Evolutionary conservation across 1,140 invertebrate species (phyloP).

Genomic region (Microplitis mediator): DNA sequence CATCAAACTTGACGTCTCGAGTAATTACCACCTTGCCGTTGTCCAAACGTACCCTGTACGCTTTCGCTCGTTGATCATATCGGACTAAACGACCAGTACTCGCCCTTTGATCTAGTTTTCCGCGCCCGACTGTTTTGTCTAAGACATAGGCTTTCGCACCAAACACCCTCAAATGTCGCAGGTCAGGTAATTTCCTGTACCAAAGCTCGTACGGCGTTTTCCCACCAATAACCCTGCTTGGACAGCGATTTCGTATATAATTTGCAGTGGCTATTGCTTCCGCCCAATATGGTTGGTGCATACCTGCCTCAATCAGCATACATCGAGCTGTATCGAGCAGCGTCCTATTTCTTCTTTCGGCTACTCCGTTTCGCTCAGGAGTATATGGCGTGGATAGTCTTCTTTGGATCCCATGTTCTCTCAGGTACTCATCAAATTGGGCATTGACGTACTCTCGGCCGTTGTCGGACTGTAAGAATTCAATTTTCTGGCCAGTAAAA

Average conservation of each 20-base stretch:
- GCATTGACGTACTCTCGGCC: constrained; percentile 52
- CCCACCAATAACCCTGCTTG: not conserved
- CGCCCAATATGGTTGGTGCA: not conserved
- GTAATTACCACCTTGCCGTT: too few species aligned
- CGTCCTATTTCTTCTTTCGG: constrained; percentile 41
- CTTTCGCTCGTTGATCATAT: too few species aligned
- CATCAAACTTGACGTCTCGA: too few species aligned
- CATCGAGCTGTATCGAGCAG: constrained; percentile 26
- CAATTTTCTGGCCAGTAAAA: constrained; percentile 42
- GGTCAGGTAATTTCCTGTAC: too few species aligned
- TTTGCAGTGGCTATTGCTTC: not conserved
- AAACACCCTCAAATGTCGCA: too few species aligned
- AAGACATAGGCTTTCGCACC: too few species aligned
- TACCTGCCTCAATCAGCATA: not conserved
- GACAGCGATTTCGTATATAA: not conserved
- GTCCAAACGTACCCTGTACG: too few species aligned
- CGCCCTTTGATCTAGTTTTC: too few species aligned
- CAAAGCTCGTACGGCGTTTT: not conserved
- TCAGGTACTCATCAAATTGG: constrained; percentile 36
- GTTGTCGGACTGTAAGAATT: constrained; percentile 52
- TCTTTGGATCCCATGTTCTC: constrained; percentile 23
- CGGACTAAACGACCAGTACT: too few species aligned
- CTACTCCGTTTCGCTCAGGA: constrained; percentile 47
- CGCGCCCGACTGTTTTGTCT: too few species aligned
- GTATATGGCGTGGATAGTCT: constrained; percentile 41